Evolutionary conservation across 1,140 invertebrate genomes (phyloP).

Genomic region (Drosophila miranda): DNA sequence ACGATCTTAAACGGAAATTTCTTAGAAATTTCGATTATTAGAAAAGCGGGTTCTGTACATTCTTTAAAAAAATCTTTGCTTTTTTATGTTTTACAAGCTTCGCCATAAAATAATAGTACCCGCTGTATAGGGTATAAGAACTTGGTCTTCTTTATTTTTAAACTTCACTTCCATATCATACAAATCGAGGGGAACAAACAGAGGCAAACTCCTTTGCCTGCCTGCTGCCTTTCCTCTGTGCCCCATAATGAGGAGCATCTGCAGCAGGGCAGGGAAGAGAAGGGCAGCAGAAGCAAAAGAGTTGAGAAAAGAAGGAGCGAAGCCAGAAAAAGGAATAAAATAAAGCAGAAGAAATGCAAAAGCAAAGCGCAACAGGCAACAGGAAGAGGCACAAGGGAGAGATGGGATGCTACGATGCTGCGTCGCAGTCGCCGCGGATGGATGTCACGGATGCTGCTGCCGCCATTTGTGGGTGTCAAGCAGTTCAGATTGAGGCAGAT

Average conservation of each 20-base stretch:
- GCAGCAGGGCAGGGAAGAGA: conserved; percentile 24
- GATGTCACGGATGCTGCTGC: conserved; percentile 34
- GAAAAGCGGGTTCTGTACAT: too few relatives aligned
- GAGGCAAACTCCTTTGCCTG: conserved; percentile 34
- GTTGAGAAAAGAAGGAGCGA: too few relatives aligned
- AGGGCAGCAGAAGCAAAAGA: background rate
- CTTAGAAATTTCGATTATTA: too few relatives aligned
- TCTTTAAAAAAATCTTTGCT: too few relatives aligned
- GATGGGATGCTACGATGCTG: too few relatives aligned
- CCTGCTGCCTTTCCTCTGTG: conserved; percentile 28
- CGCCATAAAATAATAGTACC: background rate
- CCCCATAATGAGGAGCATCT: conserved; percentile 69
- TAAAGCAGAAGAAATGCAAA: conserved; percentile 6
- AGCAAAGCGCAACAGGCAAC: conserved; percentile 42
- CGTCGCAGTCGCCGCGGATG: conserved; percentile 1
- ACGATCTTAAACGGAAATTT: too few relatives aligned
- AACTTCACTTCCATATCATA: too few relatives aligned
- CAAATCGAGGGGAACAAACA: background rate
- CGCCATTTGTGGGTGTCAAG: conserved; percentile 79
- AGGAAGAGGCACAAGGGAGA: conserved; percentile 48
- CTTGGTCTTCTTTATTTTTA: conserved; percentile 7
- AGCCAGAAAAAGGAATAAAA: too few relatives aligned
- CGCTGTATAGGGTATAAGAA: background rate
- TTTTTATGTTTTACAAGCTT: background rate
- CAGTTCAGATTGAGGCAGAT: conserved; percentile 58